A percentile compares a stretch with the other conserved stretches of the same genome.
phyloP scores from a whole-genome alignment of 2,797 vertebrate species.

The Molossus molossus region DNA sequence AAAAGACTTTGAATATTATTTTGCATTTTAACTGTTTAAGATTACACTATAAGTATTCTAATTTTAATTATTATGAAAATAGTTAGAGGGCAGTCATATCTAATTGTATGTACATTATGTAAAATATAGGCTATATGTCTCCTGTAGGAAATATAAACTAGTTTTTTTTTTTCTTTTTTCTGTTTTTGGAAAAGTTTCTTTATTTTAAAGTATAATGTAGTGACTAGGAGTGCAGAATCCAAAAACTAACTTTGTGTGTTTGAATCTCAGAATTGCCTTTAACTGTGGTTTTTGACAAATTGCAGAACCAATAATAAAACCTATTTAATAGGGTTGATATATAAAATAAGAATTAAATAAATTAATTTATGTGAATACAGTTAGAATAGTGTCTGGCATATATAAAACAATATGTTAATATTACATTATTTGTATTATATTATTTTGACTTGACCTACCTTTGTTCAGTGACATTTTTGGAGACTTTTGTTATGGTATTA shows the following conservation, averaged over 20 bases:
- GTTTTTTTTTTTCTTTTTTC: neutral
- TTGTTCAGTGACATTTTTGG: neutral
- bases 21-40: neutral
- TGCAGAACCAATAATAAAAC: neutral
- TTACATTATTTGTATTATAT: neutral
- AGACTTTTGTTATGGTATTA: neutral
- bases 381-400: neutral
- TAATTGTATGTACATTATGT: neutral
- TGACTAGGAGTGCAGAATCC: neutral
- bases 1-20: conserved; percentile 62
- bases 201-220: neutral
- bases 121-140: neutral
- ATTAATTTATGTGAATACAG: neutral
- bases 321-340: neutral
- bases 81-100: neutral
- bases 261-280: neutral
- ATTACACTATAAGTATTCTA: neutral
- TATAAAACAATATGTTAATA: neutral
- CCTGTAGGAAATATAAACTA: neutral
- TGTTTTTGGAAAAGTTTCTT: neutral
- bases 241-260: neutral
- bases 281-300: neutral
- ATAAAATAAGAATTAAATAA: neutral
- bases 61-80: neutral
- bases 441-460: neutral